Evolutionary conservation across 2,113 vertebrate genomes (phyloP), one percentile per base, ranked within the genome.

Genomic region (pig (Sus scrofa)): DNA sequence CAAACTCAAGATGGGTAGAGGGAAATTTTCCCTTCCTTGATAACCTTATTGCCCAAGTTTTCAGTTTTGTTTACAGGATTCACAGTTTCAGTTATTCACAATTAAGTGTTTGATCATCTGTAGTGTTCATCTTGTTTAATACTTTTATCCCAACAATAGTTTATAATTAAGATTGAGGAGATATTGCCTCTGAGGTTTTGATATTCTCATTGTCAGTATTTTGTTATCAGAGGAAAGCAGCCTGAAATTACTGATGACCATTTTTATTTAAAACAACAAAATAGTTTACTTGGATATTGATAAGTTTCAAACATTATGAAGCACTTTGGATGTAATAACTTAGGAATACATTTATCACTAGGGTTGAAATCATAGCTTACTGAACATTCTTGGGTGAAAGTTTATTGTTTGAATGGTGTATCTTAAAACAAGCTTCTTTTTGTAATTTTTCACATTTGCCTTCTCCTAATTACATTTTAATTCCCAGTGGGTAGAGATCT

Each of bases 71-170:
- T 91, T 37, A 52, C 4, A 70, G 7, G 16, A 89, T 63, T 85
- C 70, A 71, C 78, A 20, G 65, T 95, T 96, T 88, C 4, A 54
- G 4, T 83, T 81, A 93, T 70, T 94, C 22, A n/a, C 27, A 81
- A 60, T 19, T 92, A 19, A 81, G 2, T 63, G 6, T 54, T 20
- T 86, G 32, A 39, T 93, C 1, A 68, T 71, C 11, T 60, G 7
- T 37, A 52, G 15, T 60, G 15, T 60, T 89, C 27, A 11, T n/a
- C 50, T 84, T 16, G 0, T 52, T 95, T 94, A 91, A 81, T 58
- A 77, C 1, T 88, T 97, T 75, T 18, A 81, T 87, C 6, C 4
- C 68, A 71, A 73, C 4, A 74, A 24, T 20, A 90, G 27, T 85
- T 94, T 92, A 54, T 78, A 91, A 52, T 26, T 24, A 39, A 73